These are phyloP conservation scores for Dicentrarchus labrax DNA, from an alignment of 2,113 vertebrate species.

Conservation along the genomic window DNA sequence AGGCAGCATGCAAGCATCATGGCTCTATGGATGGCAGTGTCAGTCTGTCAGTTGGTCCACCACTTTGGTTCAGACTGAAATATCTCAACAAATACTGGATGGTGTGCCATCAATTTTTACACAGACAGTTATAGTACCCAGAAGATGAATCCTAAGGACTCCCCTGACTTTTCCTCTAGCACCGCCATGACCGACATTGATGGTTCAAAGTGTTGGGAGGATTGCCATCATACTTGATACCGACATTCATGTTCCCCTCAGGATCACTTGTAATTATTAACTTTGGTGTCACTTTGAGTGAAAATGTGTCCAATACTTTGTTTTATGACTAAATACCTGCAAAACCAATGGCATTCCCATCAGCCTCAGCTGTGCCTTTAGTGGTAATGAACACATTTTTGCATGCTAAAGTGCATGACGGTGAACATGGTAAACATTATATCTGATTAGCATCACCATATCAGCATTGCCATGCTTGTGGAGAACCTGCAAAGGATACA, in stretches of 20 bases:
- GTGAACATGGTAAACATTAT: background rate
- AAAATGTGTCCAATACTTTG: background rate
- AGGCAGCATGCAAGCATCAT: background rate
- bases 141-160: slow-evolving; percentile 2
- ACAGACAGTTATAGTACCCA: background rate
- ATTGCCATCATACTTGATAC: background rate
- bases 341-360: background rate
- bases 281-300: background rate
- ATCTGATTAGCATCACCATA: background rate
- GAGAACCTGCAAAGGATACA: background rate
- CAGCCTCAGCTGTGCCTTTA: too few species aligned
- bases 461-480: background rate
- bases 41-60: background rate
- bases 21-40: background rate
- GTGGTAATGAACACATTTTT: background rate
- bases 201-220: too few species aligned
- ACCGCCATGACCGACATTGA: background rate
- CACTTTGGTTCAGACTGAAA: background rate
- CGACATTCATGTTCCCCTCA: background rate
- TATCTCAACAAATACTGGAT: slow-evolving; percentile 1
- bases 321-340: background rate
- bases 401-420: background rate
- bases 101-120: background rate
- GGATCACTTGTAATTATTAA: background rate
- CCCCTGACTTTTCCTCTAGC: background rate